Percentiles rank a stretch among this genome's conserved stretches.
Conservation (phyloP, 2,888 invertebrate species). For the Cetonia aurata region DNA sequence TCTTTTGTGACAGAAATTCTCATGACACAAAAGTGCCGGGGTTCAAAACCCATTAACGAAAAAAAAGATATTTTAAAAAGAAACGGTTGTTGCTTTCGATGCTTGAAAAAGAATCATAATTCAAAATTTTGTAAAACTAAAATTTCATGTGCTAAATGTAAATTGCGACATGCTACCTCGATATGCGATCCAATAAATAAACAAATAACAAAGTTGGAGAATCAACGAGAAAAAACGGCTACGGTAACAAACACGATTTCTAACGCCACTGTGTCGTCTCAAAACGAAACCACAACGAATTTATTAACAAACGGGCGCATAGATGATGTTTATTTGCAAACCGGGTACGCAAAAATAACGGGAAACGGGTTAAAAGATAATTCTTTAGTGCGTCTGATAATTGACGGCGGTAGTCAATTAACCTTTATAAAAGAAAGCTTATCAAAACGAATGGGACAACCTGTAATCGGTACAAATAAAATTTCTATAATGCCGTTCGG, state of each 20-base stretch:
- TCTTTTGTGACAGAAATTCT: background rate
- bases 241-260: too few species aligned
- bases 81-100: slow-evolving; percentile 1
- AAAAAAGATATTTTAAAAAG: slow-evolving; percentile 7
- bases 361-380: background rate
- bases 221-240: too few species aligned
- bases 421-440: slow-evolving; percentile 2
- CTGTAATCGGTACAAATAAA: background rate
- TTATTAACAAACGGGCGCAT: too few species aligned
- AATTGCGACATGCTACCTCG: slow-evolving; percentile 1
- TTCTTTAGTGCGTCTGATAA: background rate
- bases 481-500: background rate
- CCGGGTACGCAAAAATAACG: background rate
- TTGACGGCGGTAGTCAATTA: slow-evolving; percentile 4
- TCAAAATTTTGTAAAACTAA: slow-evolving; percentile 10
- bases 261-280: too few species aligned
- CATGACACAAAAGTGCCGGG: background rate
- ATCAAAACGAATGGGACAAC: background rate
- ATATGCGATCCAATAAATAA: slow-evolving; percentile 1
- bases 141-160: background rate
- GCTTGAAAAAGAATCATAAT: slow-evolving; percentile 11
- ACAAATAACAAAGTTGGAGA: background rate
- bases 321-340: background rate
- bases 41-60: background rate
- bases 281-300: too few species aligned